Percentiles rank a stretch among this genome's conserved stretches.
These are phyloP conservation scores for Cebus imitator DNA, from an alignment of 2,113 vertebrate species.

Conservation along the genomic window DNA sequence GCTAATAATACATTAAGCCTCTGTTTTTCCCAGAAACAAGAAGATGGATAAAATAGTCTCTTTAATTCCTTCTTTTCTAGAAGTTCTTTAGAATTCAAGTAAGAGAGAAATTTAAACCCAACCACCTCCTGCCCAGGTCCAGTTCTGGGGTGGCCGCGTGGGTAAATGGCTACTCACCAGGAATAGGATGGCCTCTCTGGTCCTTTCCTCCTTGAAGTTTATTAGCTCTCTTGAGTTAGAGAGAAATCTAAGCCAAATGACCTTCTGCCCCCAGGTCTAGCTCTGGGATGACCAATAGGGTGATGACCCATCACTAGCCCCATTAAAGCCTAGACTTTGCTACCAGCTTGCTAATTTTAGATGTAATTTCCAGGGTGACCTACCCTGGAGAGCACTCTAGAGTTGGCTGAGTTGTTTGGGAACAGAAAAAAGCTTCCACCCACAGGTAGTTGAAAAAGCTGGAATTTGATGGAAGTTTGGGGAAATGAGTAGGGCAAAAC, in stretches of 20 bases:
- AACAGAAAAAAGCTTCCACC: neutral
- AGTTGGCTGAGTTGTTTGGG: neutral
- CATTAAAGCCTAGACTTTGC: neutral
- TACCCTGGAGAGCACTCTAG: neutral
- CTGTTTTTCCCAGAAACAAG: slow-evolving; percentile 43
- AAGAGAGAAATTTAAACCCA: slow-evolving; percentile 12
- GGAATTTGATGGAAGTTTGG: neutral
- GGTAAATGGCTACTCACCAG: neutral
- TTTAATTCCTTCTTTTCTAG: neutral
- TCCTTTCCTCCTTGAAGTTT: neutral
- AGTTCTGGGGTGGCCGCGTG: neutral
- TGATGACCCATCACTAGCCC: neutral
- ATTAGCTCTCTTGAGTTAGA: slow-evolving; percentile 7
- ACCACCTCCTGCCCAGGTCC: neutral
- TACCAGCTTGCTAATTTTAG: neutral
- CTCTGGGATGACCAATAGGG: neutral
- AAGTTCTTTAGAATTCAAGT: slow-evolving; percentile 28
- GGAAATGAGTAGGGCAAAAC: neutral
- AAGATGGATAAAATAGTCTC: neutral
- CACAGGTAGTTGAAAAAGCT: neutral
- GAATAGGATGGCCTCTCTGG: neutral
- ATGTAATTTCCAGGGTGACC: neutral
- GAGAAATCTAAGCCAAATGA: neutral
- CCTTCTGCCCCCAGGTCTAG: neutral
- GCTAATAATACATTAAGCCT: slow-evolving; percentile 52